A percentile compares a stretch with the other conserved stretches of the same genome.
These are phyloP conservation scores for Chaenodraco wilsoni DNA, from an alignment of 2,797 vertebrate species.

Conservation along the genomic window DNA sequence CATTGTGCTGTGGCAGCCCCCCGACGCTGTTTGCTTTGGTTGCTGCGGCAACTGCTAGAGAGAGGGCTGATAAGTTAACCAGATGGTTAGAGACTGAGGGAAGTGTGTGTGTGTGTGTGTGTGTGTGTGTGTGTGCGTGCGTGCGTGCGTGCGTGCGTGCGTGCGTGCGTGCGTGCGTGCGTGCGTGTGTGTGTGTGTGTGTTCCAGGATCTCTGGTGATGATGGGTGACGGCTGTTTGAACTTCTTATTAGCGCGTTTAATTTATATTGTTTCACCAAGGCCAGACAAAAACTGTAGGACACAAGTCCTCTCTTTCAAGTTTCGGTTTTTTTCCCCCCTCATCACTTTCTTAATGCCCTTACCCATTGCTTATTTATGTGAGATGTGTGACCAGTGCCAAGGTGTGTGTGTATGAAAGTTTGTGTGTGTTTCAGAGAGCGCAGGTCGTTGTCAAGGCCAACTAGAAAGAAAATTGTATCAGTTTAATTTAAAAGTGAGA, in stretches of 20 bases:
- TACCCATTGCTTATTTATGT: slow-evolving; percentile 69
- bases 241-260: slow-evolving; percentile 42
- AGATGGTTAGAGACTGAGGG: slow-evolving; percentile 73
- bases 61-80: slow-evolving; percentile 78
- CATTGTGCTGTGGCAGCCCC: slow-evolving; percentile 75
- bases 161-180: slow-evolving; percentile 15
- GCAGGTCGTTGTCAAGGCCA: slow-evolving; percentile 73
- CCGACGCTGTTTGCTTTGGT: slow-evolving; percentile 71
- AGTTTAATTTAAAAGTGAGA: slow-evolving; percentile 73
- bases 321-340: slow-evolving; percentile 2
- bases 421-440: slow-evolving; percentile 28
- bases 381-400: slow-evolving; percentile 49
- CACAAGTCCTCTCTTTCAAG: slow-evolving; percentile 16
- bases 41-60: slow-evolving; percentile 57
- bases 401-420: slow-evolving; percentile 46
- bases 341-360: slow-evolving; percentile 30
- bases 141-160: slow-evolving; percentile 21
- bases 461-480: slow-evolving; percentile 78
- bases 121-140: slow-evolving; percentile 30
- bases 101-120: slow-evolving; percentile 18
- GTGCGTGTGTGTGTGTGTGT: slow-evolving; percentile 18
- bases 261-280: slow-evolving; percentile 37
- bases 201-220: slow-evolving; percentile 32
- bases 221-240: slow-evolving; percentile 52
- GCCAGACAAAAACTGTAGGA: slow-evolving; percentile 22